Conservation (phyloP, 2,797 vertebrate genomes). For the Pelodytes ibericus region DNA sequence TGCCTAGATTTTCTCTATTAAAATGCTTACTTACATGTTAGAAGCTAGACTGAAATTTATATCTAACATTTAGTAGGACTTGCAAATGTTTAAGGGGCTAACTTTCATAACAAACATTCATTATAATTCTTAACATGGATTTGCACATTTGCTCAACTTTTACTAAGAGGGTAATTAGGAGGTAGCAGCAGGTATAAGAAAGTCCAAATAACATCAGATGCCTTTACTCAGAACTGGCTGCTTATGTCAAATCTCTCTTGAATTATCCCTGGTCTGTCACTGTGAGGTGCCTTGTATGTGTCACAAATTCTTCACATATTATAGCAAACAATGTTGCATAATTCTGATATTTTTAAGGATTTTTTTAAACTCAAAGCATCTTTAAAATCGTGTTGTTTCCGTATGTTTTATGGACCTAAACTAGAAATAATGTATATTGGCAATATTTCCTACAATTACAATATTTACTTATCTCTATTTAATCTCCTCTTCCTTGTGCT, state of each 20-base stretch:
- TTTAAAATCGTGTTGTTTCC: constrained; percentile 19
- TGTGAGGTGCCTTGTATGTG: background rate
- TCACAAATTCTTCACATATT: background rate
- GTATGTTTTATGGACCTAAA: background rate
- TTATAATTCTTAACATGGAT: background rate
- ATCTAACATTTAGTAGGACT: background rate
- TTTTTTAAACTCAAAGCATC: background rate
- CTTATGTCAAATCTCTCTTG: background rate
- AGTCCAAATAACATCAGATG: no score
- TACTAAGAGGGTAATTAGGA: background rate
- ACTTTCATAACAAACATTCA: background rate
- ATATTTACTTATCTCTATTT: constrained; percentile 3
- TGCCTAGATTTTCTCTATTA: constrained; percentile 8
- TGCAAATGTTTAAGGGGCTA: background rate
- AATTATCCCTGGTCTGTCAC: background rate
- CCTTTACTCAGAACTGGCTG: no score
- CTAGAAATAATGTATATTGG: background rate
- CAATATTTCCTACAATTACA: constrained; percentile 21
- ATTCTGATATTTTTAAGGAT: background rate
- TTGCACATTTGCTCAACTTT: background rate
- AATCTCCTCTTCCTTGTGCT: background rate
- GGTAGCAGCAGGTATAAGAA: background rate
- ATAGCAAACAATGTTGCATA: constrained; percentile 1
- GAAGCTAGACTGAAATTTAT: background rate
- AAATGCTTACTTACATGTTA: constrained; percentile 2